Base-by-base conservation (phyloP, 2,888 invertebrate genomes). In the Exocentrus adspersus region DNA sequence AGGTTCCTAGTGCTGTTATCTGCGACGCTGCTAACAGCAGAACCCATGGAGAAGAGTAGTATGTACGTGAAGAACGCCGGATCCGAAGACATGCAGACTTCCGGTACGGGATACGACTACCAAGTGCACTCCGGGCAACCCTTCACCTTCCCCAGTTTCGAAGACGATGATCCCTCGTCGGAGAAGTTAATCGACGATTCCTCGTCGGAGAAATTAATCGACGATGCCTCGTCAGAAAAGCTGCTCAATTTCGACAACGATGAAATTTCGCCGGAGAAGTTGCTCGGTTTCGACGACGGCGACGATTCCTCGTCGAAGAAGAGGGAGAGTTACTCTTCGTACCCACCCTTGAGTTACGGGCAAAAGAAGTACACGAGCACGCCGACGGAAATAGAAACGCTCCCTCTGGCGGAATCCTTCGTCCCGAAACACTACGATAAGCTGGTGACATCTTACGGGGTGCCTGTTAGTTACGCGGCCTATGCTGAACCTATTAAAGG, bases 381-480 rank as follows among this genome's bases (percentile, higher is more conserved):
- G 51, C 68, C 63, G 9, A 51, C 61, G 41, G 24, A n/a, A n/a
- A n/a, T n/a, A n/a, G n/a, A 58, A 28, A 14, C 48, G 28, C 59
- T 64, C 10, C 51, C 62, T 16, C 32, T 65, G 20, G 60, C 62
- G 12, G 46, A 64, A 12, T 60, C 58, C 20, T 64, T 53, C 28
- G 50, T 43, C n/a, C 54, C 54, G 6, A 30, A 24, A 7, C 54
- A 54, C 12, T 54, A 54, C n/a, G 54, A 54, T 16, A 54, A 3
- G 6, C 17, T 54, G 30, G 21, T 28, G 21, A 54, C 24, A n/a
- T 54, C 54, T n/a, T 54, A 54, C 17, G 54, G 54, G n/a, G 24
- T 43, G 24, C 54, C 54, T 43, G 7, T 54, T 28, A 54, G 43
- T 16, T 54, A 54, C 19, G 54, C 54, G 16, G 54, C 54, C 4